Evolutionary conservation across 1,140 invertebrate species (phyloP).

Genomic region (Drosophila bocki): DNA sequence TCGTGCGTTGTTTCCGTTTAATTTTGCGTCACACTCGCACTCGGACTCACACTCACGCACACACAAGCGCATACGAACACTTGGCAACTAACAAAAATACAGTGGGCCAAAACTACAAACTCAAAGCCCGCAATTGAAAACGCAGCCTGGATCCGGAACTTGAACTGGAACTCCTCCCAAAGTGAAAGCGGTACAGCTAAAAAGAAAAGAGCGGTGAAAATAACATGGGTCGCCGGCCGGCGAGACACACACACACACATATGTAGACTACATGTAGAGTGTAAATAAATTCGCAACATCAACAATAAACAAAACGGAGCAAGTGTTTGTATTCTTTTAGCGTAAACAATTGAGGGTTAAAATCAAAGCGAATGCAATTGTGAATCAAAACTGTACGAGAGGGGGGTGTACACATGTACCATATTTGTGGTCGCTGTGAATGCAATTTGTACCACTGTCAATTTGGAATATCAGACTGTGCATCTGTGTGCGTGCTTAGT

Average conservation of each 20-base stretch:
- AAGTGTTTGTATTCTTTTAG: constrained; percentile 21
- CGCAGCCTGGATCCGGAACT: constrained; percentile 21
- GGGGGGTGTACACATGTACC: background rate
- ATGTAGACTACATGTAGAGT: constrained; percentile 6
- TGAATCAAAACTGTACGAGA: constrained; percentile 9
- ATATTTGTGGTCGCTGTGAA: constrained; percentile 26
- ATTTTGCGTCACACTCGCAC: constrained; percentile 50
- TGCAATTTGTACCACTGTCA: constrained; percentile 59
- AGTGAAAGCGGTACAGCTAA: constrained; percentile 42
- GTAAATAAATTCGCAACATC: constrained; percentile 32
- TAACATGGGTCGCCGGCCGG: constrained; percentile 56
- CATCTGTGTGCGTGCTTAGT: constrained; percentile 27
- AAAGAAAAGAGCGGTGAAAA: constrained; percentile 25
- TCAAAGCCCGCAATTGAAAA: constrained; percentile 19
- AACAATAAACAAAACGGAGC: constrained; percentile 25
- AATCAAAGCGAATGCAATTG: constrained; percentile 1
- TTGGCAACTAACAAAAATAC: constrained; percentile 54
- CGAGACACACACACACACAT: constrained; percentile 9
- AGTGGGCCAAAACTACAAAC: constrained; percentile 39
- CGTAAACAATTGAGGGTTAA: constrained; percentile 3
- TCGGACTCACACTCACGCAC: constrained; percentile 4
- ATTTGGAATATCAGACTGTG: constrained; percentile 31
- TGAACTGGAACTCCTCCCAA: constrained; percentile 14
- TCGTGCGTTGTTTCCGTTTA: constrained; percentile 36
- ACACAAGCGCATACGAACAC: constrained; percentile 28